These are phyloP conservation scores for Coecobrya sp. DNA, from an alignment of 2,888 invertebrate species.

Conservation along the genomic window DNA sequence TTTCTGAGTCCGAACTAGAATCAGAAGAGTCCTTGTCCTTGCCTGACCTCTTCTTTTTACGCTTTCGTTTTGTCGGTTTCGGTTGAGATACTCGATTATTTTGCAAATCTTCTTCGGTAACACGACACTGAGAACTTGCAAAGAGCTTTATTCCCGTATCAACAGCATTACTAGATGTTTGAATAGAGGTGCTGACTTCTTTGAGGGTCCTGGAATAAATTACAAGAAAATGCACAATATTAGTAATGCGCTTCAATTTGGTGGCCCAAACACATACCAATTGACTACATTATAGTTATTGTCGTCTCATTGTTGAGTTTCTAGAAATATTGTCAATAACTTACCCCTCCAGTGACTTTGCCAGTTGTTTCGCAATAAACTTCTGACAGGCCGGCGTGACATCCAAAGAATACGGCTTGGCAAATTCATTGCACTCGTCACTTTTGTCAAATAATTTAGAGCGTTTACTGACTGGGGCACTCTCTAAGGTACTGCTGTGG, in stretches of 20 bases:
- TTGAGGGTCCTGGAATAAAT: conserved; percentile 29
- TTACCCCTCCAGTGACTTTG: conserved; percentile 81
- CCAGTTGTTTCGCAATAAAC: conserved; percentile 83
- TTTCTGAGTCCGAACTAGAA: conserved; percentile 77
- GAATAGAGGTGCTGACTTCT: conserved; percentile 13
- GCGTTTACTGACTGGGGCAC: conserved; percentile 25
- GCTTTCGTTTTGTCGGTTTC: not conserved
- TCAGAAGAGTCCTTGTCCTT: conserved; percentile 24
- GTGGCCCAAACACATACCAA: conserved; percentile 52
- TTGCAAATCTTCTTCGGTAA: conserved; percentile 63
- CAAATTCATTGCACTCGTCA: not conserved
- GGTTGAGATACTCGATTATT: not conserved
- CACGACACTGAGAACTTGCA: not conserved
- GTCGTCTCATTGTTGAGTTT: not conserved
- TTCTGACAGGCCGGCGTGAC: conserved; percentile 79
- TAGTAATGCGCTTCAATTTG: too few species aligned
- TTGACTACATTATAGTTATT: not conserved
- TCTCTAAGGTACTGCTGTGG: not conserved
- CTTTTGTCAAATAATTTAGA: not conserved
- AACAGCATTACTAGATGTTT: not conserved
- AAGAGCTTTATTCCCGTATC: conserved; percentile 51
- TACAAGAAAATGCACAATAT: too few species aligned
- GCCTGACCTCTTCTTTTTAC: conserved; percentile 33
- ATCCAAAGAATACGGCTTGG: conserved; percentile 59
- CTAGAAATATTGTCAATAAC: not conserved